Evolutionary conservation across 2,888 invertebrate species (phyloP), one percentile per base, ranked within the genome.

Genomic region (Phengaris alcon): DNA sequence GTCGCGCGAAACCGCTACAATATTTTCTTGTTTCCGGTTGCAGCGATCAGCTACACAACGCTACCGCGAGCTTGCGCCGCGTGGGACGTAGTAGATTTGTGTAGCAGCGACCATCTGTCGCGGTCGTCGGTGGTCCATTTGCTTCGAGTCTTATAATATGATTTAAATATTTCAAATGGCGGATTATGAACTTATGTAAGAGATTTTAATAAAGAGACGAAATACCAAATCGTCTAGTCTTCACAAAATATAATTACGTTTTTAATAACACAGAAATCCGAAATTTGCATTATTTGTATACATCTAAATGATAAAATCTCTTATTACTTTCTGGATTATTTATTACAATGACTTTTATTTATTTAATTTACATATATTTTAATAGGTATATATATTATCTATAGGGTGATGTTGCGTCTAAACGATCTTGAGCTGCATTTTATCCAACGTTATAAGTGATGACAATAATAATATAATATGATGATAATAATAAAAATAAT

Each of bases 241-340:
- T 59, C 64, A 35, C 13, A 64, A 64, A 12, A 44, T 13, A 44
- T 64, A 35, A 64, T 64, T 64, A 64, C 35, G 35, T 64, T 64
- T 64, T 64, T 64, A 64, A 64, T 64, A 64, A 35, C 3, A 64
- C 64, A 44, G 13, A 64, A 64, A 64, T 64, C 12, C 64, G 6
- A 35, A 64, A 35, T 64, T 64, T 35, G 3, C 12, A 12, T 64
- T 64, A 35, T 64, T 64, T 64, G 35, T 44, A 15, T 64, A 64
- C 35, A 12, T 64, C 13, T 12, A 64, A 64, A 44, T 64, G 12
- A 35, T 64, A 5, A 35, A 35, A 35, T 44, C 12, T 44, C 35
- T 64, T 64, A 64, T 35, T 64, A 64, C 64, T 64, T 64, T 64
- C 4, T 64, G 64, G 12, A 64, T n/a, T 35, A 35, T 54, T n/a